These are phyloP conservation scores for Montipora capricornis DNA, from an alignment of 64 coral and sea anemone species.

Conservation along the genomic window DNA sequence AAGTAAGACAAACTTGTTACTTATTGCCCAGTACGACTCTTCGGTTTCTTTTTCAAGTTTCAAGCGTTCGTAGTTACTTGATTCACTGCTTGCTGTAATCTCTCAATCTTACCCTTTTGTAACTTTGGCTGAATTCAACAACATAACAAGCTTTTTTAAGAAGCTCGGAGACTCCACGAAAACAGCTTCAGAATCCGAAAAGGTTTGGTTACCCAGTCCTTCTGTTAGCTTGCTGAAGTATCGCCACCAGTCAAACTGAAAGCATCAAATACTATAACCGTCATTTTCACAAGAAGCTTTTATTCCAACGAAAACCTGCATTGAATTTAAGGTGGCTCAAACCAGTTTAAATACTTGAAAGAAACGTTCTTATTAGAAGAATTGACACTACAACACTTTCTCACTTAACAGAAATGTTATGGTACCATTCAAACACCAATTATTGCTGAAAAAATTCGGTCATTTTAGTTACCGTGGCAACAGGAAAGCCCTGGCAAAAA, in stretches of 20 bases:
- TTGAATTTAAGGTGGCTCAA: no score
- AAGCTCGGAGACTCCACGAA: not conserved
- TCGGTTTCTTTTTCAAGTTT: not conserved
- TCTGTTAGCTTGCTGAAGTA: constrained; percentile 37
- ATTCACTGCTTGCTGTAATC: no score
- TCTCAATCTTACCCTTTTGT: not conserved
- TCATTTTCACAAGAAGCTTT: no score
- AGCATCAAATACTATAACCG: not conserved
- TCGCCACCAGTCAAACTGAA: constrained; percentile 22
- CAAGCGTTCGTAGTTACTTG: not conserved
- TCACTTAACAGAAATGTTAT: no score
- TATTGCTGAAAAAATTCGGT: no score
- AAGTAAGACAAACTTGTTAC: not conserved
- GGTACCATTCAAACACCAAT: no score
- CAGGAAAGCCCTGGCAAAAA: no score
- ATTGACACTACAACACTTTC: no score
- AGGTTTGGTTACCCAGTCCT: not conserved
- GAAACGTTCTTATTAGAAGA: no score
- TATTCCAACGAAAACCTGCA: no score
- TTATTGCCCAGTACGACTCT: not conserved
- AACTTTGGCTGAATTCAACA: not conserved
- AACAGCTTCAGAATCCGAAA: not conserved
- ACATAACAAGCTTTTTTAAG: not conserved
- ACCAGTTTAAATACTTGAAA: no score
- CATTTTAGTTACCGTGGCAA: no score